A percentile compares a stretch with the other conserved stretches of the same genome.
Evolutionary conservation across 1,140 invertebrate genomes (phyloP).

Genomic region (Leptinotarsa defecta): DNA sequence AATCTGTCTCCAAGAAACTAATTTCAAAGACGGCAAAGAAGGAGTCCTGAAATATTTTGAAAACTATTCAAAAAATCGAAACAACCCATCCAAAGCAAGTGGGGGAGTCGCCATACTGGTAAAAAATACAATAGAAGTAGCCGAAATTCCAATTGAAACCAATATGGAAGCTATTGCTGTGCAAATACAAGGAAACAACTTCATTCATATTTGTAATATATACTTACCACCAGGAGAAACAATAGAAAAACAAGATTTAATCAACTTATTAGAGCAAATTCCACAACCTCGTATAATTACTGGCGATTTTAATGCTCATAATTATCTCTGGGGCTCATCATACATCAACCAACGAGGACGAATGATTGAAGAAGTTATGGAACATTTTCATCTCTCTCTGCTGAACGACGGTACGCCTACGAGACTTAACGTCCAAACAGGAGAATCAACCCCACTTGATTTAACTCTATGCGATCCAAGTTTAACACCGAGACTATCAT

Average conservation of each 20-base stretch:
- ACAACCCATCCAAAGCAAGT: neutral
- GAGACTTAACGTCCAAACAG: conserved; percentile 11
- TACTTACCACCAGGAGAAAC: neutral
- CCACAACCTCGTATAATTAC: conserved; percentile 10
- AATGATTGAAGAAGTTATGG: neutral
- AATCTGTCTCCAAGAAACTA: neutral
- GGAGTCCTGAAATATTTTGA: neutral
- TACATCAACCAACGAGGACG: neutral
- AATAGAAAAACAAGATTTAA: neutral
- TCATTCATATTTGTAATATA: neutral
- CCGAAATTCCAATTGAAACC: neutral
- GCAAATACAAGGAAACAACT: neutral
- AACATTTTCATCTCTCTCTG: neutral
- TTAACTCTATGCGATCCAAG: conserved; percentile 19
- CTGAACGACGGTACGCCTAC: conserved; percentile 3
- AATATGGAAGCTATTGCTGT: neutral
- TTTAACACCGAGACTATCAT: neutral
- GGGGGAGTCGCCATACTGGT: neutral
- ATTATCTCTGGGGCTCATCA: neutral
- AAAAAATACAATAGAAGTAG: neutral
- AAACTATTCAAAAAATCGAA: neutral
- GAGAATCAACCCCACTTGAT: conserved; percentile 19
- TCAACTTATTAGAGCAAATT: neutral
- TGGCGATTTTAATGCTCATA: neutral
- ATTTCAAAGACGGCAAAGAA: neutral